Evolutionary conservation across 1,140 invertebrate species (phyloP), one percentile per base, ranked within the genome.

Genomic region (Drosophila pachea): DNA sequence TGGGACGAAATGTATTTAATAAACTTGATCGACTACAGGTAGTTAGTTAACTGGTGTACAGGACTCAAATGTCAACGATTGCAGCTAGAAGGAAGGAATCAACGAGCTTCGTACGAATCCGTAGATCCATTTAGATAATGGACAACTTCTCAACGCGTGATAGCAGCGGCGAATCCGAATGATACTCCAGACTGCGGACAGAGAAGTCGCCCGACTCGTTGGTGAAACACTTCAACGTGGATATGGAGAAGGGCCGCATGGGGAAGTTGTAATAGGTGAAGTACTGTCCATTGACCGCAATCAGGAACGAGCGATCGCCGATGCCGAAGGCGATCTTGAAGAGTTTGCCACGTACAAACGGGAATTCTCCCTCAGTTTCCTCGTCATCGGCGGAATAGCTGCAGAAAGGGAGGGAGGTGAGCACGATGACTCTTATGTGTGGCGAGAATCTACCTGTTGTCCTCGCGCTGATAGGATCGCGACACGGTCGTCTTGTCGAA

Each of bases 211-310:
- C 88, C 36, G 73, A 65, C 11, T 87, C 73, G 60, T 88, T 89
- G 42, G 77, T 87, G 31, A 88, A 88, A 38, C 88, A 89, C 62
- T 89, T 89, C 7, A 89, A 61, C 5, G 88, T 89, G 2, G 88
- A 89, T 11, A 89, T 88, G 45, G 88, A 73, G 50, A 89, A 89
- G 0, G 68, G 72, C 5, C 79, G 87, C 2, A 82, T 40, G 0
- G 88, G 88, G 32, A 87, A 89, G 48, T 89, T 89, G 31, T 88
- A 89, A 38, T 89, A 89, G 40, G 88, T 89, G 16, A 89, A 89
- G 49, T 89, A 89, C 61, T 87, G 86, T 0, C 88, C 88, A 73
- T 89, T 89, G 9, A 89, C 88, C 7, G 88, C 88, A 32, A 89
- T 89, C 4, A 89, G 70, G 38, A 89, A 88, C 11, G 88, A 88